These are phyloP conservation scores for Phrixothrix hirtus DNA, from an alignment of 2,888 invertebrate species.

Conservation along the genomic window DNA sequence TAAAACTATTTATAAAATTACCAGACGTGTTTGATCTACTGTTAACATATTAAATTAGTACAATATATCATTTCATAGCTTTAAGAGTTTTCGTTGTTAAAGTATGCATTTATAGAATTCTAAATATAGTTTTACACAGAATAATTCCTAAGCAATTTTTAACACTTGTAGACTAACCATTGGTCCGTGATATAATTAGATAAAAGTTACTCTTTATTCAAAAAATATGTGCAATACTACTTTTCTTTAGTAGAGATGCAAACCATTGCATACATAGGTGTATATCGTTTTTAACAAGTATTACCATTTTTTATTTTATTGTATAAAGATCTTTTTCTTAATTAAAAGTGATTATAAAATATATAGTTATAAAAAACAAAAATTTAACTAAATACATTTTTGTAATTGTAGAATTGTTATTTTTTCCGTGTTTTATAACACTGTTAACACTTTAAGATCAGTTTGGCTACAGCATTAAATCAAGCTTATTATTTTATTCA, in stretches of 20 bases:
- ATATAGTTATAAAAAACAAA: no score
- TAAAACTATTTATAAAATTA: no score
- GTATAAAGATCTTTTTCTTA: background rate
- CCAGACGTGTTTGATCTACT: slow-evolving; percentile 15
- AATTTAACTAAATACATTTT: no score
- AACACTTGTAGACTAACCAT: slow-evolving; percentile 18
- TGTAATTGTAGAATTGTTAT: no score
- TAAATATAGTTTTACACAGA: slow-evolving; percentile 1
- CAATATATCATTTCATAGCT: slow-evolving; percentile 3
- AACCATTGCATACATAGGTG: no score
- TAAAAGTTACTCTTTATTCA: slow-evolving; percentile 17
- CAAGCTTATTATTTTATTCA: no score
- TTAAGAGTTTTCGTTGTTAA: slow-evolving; percentile 21
- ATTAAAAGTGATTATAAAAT: background rate
- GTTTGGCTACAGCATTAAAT: no score
- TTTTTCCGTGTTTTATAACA: no score
- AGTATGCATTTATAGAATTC: slow-evolving; percentile 8
- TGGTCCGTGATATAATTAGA: slow-evolving; percentile 28
- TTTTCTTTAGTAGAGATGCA: slow-evolving; percentile 10
- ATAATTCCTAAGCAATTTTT: slow-evolving; percentile 8
- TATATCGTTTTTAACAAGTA: background rate
- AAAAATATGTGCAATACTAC: slow-evolving; percentile 21
- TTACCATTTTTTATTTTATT: background rate
- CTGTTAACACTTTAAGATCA: no score
- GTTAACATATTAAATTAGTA: slow-evolving; percentile 1